Percentiles rank a stretch among this genome's conserved stretches.
Evolutionary conservation across 2,888 invertebrate species (phyloP).

Genomic region (Clusia tigrina): DNA sequence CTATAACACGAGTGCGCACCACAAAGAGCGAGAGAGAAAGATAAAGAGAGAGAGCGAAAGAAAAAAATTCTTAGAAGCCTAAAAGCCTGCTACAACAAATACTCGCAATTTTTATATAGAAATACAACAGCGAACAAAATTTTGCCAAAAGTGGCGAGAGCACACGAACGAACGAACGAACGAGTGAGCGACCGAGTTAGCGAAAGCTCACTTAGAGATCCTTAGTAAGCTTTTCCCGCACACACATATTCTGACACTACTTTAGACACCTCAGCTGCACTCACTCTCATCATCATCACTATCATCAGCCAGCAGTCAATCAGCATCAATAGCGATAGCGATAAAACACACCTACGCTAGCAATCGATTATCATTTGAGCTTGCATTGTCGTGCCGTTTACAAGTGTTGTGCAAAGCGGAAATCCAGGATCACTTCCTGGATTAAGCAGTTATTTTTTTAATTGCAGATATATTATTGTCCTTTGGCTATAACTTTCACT

Average conservation of each 20-base stretch:
- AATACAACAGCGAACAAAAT: no score
- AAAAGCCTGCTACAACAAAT: background rate
- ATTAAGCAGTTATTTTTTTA: no score
- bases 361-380: conserved; percentile 27
- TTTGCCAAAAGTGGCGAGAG: no score
- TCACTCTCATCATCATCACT: conserved; percentile 22
- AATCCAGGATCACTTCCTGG: no score
- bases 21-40: conserved; percentile 9
- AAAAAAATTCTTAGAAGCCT: conserved; percentile 6
- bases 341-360: conserved; percentile 25
- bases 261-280: background rate
- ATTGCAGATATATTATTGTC: no score
- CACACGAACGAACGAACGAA: background rate
- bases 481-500: no score
- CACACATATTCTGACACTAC: conserved; percentile 15
- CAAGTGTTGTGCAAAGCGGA: conserved; percentile 11
- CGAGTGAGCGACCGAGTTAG: conserved; percentile 18
- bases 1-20: conserved; percentile 3
- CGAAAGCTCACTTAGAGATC: conserved; percentile 35
- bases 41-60: conserved; percentile 6
- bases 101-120: background rate
- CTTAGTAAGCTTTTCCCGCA: conserved; percentile 10
- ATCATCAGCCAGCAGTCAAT: conserved; percentile 9
- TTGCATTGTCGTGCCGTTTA: conserved; percentile 4
- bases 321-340: conserved; percentile 20